phyloP scores from a whole-genome alignment of 1,140 invertebrate species.

The Zelostemma sp. region DNA sequence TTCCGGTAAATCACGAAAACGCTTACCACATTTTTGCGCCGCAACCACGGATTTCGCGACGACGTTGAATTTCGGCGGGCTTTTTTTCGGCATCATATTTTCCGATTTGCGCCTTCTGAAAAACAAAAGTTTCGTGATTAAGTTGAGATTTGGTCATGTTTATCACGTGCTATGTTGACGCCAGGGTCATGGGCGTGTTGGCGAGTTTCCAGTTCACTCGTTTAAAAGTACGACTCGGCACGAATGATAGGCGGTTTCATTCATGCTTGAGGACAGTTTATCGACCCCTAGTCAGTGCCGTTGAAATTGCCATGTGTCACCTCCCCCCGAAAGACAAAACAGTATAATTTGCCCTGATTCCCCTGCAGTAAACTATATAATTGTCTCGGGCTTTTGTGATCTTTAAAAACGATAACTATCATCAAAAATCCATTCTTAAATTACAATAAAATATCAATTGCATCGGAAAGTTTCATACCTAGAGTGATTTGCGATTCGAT shows the following conservation, averaged over 20 bases:
- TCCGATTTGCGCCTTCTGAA: background rate
- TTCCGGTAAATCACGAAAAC: too few relatives aligned
- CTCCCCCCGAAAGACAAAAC: background rate
- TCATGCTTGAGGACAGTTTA: background rate
- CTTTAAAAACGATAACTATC: too few relatives aligned
- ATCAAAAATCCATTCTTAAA: too few relatives aligned
- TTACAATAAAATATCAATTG: background rate
- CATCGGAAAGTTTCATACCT: background rate
- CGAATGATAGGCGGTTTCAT: background rate
- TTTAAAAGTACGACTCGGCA: background rate
- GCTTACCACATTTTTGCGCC: background rate
- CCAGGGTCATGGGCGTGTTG: too few relatives aligned
- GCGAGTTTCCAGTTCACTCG: too few relatives aligned
- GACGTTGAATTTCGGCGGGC: background rate
- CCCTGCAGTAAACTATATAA: background rate
- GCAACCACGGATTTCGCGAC: background rate
- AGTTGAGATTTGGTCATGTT: background rate
- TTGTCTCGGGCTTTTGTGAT: background rate
- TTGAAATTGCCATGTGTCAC: too few relatives aligned
- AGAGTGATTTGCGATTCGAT: background rate
- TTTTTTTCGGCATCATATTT: background rate
- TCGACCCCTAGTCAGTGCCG: background rate
- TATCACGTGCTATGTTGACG: background rate
- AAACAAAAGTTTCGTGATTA: background rate
- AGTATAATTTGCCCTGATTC: slow-evolving; percentile 1